Percentiles rank a stretch among this genome's conserved stretches.
phyloP scores from a whole-genome alignment of 2,113 vertebrate species.

The Syngnathus floridae region DNA sequence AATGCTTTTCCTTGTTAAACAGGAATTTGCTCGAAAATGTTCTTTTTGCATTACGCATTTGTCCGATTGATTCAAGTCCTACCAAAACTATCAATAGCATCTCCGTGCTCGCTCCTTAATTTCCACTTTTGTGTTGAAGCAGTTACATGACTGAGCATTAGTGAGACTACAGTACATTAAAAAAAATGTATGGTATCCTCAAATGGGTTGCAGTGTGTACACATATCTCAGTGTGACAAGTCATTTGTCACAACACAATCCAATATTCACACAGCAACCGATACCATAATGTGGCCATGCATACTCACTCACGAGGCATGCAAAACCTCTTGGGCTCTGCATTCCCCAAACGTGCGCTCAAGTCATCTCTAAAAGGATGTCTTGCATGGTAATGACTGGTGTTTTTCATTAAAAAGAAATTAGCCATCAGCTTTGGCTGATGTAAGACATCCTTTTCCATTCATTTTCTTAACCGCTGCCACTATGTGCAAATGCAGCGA shows the following conservation, averaged over 20 bases:
- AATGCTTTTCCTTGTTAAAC: background rate
- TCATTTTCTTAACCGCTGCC: slow-evolving; percentile 36
- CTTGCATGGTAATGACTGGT: slow-evolving; percentile 23
- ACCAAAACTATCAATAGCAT: slow-evolving; percentile 47
- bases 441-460: slow-evolving; percentile 35
- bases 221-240: slow-evolving; percentile 30
- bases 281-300: slow-evolving; percentile 27
- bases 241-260: slow-evolving; percentile 40
- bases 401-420: slow-evolving; percentile 53
- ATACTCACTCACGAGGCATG: slow-evolving; percentile 22
- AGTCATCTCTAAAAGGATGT: slow-evolving; percentile 30
- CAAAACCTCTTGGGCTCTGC: slow-evolving; percentile 18
- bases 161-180: slow-evolving; percentile 5
- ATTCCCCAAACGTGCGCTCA: slow-evolving; percentile 27
- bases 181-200: slow-evolving; percentile 17
- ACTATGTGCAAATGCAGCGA: slow-evolving; percentile 7
- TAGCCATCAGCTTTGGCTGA: slow-evolving; percentile 38
- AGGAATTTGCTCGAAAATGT: background rate
- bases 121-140: slow-evolving; percentile 9
- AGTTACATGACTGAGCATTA: slow-evolving; percentile 3
- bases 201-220: slow-evolving; percentile 4
- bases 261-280: slow-evolving; percentile 35
- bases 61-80: slow-evolving; percentile 13
- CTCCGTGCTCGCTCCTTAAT: slow-evolving; percentile 29
- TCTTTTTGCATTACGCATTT: background rate